Percentiles rank a stretch among this genome's conserved stretches.
phyloP scores from a whole-genome alignment of 2,888 invertebrate species.

The Aquatica leii region DNA sequence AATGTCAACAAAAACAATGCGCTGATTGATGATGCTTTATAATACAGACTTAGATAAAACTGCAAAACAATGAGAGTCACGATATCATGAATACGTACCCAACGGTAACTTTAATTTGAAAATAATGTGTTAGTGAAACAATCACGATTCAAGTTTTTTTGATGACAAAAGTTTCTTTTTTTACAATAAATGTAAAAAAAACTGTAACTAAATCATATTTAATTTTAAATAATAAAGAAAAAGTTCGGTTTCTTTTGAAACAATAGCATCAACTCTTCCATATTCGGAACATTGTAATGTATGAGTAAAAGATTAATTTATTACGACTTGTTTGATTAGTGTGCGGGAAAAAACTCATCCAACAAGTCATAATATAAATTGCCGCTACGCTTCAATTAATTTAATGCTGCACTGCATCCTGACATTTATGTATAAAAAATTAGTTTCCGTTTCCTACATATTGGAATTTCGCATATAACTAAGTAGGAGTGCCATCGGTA shows the following conservation, averaged over 20 bases:
- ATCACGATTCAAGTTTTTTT: background rate
- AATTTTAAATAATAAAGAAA: background rate
- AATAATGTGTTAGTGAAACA: constrained; percentile 20
- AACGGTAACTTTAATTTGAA: constrained; percentile 27
- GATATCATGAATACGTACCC: constrained; percentile 21
- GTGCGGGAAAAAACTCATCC: background rate
- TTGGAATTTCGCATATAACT: constrained; percentile 3
- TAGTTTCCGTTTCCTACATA: constrained; percentile 7
- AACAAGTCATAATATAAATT: background rate
- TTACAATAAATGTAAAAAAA: background rate
- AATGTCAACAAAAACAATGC: constrained; percentile 11
- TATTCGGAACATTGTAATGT: too few relatives aligned
- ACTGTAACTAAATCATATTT: background rate
- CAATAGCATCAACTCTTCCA: background rate
- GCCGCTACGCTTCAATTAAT: background rate
- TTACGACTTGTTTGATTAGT: background rate
- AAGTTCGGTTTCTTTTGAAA: background rate
- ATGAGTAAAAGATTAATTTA: constrained; percentile 2
- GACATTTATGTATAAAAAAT: background rate
- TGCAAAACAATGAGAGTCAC: constrained; percentile 24
- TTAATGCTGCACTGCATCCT: background rate
- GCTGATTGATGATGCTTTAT: constrained; percentile 15
- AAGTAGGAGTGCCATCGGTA: constrained; percentile 4
- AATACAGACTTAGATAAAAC: constrained; percentile 19
- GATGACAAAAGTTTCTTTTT: background rate